Evolutionary conservation across 2,113 vertebrate species (phyloP).

Genomic region (Oryctolagus cuniculus): mOryCun1.1 NC_091444.1:63486001-63486500

Average conservation of each 20-base stretch:
- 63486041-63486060: constrained; percentile 28
- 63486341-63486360: no score
- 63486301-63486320: neutral
- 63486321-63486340: no score
- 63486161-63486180: constrained; percentile 2
- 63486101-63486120: constrained; percentile 4
- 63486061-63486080: neutral
- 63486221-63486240: constrained; percentile 11
- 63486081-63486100: constrained; percentile 27
- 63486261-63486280: neutral
- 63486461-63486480: no score
- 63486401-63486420: no score
- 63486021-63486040: neutral
- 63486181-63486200: neutral
- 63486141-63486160: constrained; percentile 3
- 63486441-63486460: no score
- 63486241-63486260: constrained; percentile 9
- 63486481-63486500: no score
- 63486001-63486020: no score
- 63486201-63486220: neutral
- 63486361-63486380: no score
- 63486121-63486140: neutral
- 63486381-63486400: no score
- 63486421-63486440: no score
- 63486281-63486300: neutral